Percentiles rank a stretch among this genome's conserved stretches.
Evolutionary conservation across 53 echinoderm and acorn worm species (phyloP).

Genomic region (Holothuria leucospilota): DNA sequence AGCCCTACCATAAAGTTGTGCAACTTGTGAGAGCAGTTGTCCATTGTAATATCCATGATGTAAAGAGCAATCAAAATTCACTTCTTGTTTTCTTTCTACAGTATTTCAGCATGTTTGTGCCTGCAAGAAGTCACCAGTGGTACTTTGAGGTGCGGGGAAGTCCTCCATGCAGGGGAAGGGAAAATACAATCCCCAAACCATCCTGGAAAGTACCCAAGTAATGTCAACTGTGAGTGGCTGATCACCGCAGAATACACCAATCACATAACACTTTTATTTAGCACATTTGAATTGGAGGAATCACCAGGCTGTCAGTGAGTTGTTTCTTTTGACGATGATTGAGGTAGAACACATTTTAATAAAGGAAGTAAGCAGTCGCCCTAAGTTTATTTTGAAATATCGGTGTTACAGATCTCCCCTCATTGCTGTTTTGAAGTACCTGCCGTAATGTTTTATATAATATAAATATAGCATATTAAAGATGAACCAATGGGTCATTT

Average conservation of each 20-base stretch:
- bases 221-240: conserved; percentile 84
- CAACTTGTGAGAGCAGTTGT: no score
- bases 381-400: no score
- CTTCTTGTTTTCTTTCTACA: neutral
- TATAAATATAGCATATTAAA: no score
- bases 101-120: conserved; percentile 31
- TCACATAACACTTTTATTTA: conserved; percentile 86
- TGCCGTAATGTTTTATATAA: no score
- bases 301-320: conserved; percentile 93
- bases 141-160: conserved; percentile 75
- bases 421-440: no score
- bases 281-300: conserved; percentile 84
- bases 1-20: no score
- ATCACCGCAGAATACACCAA: conserved; percentile 79
- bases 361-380: no score
- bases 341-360: neutral
- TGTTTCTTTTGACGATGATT: neutral
- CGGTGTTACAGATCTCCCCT: no score
- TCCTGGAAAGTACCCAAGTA: conserved; percentile 85
- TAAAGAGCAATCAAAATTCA: no score
- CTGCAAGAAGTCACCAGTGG: conserved; percentile 28
- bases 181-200: conserved; percentile 84
- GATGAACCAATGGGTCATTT: no score
- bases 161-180: conserved; percentile 92
- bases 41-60: no score